Conservation (phyloP, 1,140 invertebrate genomes). For the Zaprionus gabonicus region DNA sequence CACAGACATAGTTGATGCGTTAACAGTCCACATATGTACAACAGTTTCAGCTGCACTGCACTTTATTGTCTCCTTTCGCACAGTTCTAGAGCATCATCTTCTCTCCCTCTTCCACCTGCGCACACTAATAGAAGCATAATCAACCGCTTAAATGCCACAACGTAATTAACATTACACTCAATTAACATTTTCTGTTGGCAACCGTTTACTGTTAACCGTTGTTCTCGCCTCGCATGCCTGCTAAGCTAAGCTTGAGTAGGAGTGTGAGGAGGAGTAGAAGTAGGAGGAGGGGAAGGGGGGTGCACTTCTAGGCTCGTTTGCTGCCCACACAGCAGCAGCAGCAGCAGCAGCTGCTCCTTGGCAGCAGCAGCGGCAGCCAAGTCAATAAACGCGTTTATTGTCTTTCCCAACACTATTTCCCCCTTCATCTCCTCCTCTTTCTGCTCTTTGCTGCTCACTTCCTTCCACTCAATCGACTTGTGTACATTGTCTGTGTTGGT, state of each 20-base stretch:
- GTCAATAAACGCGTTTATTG: conserved; percentile 83
- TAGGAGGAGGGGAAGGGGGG: neutral
- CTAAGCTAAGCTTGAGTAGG: conserved; percentile 34
- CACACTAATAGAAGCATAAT: conserved; percentile 22
- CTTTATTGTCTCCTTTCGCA: neutral
- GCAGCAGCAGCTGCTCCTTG: conserved; percentile 38
- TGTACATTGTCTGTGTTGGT: conserved; percentile 81
- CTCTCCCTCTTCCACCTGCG: neutral
- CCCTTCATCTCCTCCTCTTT: neutral
- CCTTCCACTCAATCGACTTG: conserved; percentile 52
- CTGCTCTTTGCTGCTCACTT: conserved; percentile 10
- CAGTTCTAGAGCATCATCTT: neutral
- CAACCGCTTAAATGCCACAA: conserved; percentile 56
- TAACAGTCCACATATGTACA: neutral
- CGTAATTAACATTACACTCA: conserved; percentile 80
- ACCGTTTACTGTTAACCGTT: conserved; percentile 73
- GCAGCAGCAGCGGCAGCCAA: conserved; percentile 52
- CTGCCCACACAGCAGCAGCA: conserved; percentile 53
- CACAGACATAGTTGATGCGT: no score
- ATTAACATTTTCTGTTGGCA: conserved; percentile 76
- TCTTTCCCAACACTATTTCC: conserved; percentile 55
- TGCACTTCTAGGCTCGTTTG: conserved; percentile 34
- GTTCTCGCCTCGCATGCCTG: conserved; percentile 44
- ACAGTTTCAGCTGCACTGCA: conserved; percentile 35
- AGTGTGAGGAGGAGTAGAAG: neutral